These are phyloP conservation scores for Gastrophryne carolinensis DNA, from an alignment of 2,797 vertebrate genomes.

Conservation along the genomic window DNA sequence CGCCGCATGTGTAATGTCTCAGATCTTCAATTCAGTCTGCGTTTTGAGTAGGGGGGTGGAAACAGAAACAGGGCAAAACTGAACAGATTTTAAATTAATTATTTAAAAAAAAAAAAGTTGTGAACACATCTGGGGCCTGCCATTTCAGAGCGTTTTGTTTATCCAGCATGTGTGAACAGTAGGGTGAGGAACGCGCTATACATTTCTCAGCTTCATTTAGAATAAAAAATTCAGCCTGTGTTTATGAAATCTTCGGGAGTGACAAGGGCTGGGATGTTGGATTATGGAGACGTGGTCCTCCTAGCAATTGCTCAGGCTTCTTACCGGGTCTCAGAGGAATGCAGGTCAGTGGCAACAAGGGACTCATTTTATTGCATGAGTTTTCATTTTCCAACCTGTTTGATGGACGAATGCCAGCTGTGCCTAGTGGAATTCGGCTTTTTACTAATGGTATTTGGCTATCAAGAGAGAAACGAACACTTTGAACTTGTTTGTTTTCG, in stretches of 20 bases:
- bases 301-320: slow-evolving; percentile 27
- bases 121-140: slow-evolving; percentile 60
- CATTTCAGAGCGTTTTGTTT: slow-evolving; percentile 56
- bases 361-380: slow-evolving; percentile 61
- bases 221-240: slow-evolving; percentile 67
- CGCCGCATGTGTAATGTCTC: slow-evolving; percentile 60
- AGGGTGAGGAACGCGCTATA: slow-evolving; percentile 17
- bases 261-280: slow-evolving; percentile 46
- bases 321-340: slow-evolving; percentile 63
- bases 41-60: slow-evolving; percentile 33
- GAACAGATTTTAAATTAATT: slow-evolving; percentile 68
- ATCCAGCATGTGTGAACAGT: slow-evolving; percentile 58
- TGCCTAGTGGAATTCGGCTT: slow-evolving; percentile 53
- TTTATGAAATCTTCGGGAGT: slow-evolving; percentile 69
- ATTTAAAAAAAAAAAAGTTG: slow-evolving; percentile 59
- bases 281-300: slow-evolving; percentile 47
- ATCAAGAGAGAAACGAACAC: slow-evolving; percentile 52
- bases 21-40: slow-evolving; percentile 56
- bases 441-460: slow-evolving; percentile 49
- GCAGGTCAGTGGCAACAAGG: slow-evolving; percentile 48
- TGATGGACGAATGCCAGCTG: slow-evolving; percentile 57
- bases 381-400: slow-evolving; percentile 62
- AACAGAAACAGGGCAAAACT: slow-evolving; percentile 52
- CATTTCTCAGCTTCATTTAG: slow-evolving; percentile 58
- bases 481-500: slow-evolving; percentile 53